phyloP scores from a whole-genome alignment of 2,113 vertebrate genomes.

The Cricetomys ansorgei region DNA sequence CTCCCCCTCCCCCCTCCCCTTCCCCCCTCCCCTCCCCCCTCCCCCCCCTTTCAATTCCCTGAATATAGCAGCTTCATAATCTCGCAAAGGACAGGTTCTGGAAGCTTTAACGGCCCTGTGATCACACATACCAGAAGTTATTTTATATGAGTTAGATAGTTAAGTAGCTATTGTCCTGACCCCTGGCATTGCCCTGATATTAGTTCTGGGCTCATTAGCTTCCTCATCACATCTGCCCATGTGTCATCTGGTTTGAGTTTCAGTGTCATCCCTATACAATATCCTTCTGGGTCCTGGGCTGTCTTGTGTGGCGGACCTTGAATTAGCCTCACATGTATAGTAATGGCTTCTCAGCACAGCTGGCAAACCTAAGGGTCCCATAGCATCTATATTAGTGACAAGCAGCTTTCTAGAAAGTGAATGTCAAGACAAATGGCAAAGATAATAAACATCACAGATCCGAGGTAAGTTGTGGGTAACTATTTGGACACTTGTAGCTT shows the following conservation, averaged over 20 bases:
- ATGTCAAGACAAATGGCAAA: not conserved
- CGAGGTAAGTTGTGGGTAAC: accelerated
- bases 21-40: accelerated
- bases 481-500: not conserved
- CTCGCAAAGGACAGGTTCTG: not conserved
- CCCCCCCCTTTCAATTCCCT: not conserved
- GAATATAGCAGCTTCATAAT: not conserved
- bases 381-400: not conserved
- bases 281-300: not conserved
- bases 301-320: not conserved
- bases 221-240: too few species aligned
- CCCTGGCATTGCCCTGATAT: not conserved
- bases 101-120: not conserved
- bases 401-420: not conserved
- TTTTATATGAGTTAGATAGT: not conserved
- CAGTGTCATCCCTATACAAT: not conserved
- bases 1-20: accelerated
- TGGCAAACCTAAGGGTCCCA: not conserved
- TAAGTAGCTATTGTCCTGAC: not conserved
- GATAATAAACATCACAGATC: not conserved
- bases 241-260: not conserved
- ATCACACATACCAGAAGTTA: not conserved
- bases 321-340: not conserved
- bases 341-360: not conserved
- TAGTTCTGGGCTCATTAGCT: not conserved